A percentile compares a stretch with the other conserved stretches of the same genome.
phyloP scores from a whole-genome alignment of 2,797 vertebrate species.

The Macropus fuliginosus region DNA sequence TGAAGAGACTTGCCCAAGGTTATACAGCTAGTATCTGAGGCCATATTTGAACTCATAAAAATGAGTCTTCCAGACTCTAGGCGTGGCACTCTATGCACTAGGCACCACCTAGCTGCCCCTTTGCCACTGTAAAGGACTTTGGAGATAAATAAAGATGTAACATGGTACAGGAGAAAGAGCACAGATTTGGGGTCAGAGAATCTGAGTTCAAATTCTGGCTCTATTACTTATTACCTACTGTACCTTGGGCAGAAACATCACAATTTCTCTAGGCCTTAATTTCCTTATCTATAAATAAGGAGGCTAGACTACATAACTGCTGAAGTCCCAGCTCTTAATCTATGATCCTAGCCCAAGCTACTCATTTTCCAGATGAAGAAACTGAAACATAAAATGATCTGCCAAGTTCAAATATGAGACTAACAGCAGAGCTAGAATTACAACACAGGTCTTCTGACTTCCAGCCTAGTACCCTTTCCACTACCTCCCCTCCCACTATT shows the following conservation, averaged over 20 bases:
- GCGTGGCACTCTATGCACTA: not conserved
- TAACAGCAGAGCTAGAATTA: accelerated
- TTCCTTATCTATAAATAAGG: not conserved
- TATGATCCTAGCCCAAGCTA: not conserved
- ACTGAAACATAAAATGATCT: not conserved
- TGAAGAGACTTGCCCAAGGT: not conserved
- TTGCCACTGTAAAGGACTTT: not conserved
- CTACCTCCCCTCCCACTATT: not conserved
- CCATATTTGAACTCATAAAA: not conserved
- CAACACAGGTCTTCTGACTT: accelerated
- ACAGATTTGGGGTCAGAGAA: not conserved
- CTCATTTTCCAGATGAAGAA: not conserved
- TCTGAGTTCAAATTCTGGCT: not conserved
- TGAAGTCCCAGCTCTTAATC: not conserved
- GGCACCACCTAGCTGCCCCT: not conserved
- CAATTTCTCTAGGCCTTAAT: not conserved
- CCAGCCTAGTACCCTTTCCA: accelerated
- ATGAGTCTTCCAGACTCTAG: not conserved
- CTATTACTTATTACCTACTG: not conserved
- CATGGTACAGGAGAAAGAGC: not conserved
- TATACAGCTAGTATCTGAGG: not conserved
- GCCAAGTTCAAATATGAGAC: not conserved
- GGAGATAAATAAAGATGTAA: not conserved
- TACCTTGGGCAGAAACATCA: not conserved
- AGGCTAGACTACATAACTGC: not conserved